phyloP scores from a whole-genome alignment of 2,888 invertebrate genomes.

The Trichopria drosophilae region DNA sequence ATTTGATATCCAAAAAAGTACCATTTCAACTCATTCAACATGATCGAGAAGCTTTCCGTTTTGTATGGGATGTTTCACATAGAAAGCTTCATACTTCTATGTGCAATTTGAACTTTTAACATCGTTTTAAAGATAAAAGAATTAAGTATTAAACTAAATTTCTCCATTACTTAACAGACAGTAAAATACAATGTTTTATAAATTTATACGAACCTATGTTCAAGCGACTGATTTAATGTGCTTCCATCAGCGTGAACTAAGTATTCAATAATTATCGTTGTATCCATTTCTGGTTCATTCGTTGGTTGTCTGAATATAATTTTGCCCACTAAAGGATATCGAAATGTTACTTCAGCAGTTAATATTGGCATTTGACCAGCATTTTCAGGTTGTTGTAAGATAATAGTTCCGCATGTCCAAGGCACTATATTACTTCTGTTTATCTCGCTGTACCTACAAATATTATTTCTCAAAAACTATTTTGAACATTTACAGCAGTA shows the following conservation, averaged over 20 bases:
- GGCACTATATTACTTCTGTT: conserved; percentile 57
- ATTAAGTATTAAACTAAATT: no score
- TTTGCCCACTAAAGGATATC: conserved; percentile 86
- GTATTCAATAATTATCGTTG: conserved; percentile 79
- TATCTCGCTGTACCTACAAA: conserved; percentile 62
- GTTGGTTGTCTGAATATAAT: conserved; percentile 80
- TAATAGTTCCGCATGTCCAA: conserved; percentile 70
- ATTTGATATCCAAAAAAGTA: no score
- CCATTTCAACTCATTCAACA: no score
- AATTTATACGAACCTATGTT: conserved; percentile 66
- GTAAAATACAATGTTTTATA: no score
- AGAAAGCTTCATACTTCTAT: no score
- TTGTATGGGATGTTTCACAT: no score
- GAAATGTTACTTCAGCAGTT: conserved; percentile 79
- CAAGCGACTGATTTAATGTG: conserved; percentile 71
- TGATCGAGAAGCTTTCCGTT: no score
- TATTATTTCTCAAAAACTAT: no score
- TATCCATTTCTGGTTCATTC: conserved; percentile 82
- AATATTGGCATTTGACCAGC: conserved; percentile 72
- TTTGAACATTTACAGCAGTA: conserved; percentile 43
- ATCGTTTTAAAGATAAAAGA: no score
- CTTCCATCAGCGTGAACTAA: conserved; percentile 87
- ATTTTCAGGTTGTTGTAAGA: conserved; percentile 67
- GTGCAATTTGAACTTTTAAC: no score
- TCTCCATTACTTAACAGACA: no score